These are phyloP conservation scores for Apis mellifera DNA, from an alignment of 1,140 invertebrate genomes.

Conservation along the genomic window Amel_HAv3.1 CM009946.2:3812001-3812500, in stretches of 20 bases:
- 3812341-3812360: conserved; percentile 69
- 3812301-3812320: conserved; percentile 80
- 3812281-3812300: conserved; percentile 77
- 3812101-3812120: conserved; percentile 59
- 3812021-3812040: conserved; percentile 72
- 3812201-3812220: background rate
- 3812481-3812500: conserved; percentile 45
- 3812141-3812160: too few relatives aligned
- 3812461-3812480: conserved; percentile 48
- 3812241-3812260: conserved; percentile 18
- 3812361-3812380: conserved; percentile 71
- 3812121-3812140: background rate
- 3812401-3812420: conserved; percentile 71
- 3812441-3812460: conserved; percentile 70
- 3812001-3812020: conserved; percentile 8
- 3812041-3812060: conserved; percentile 56
- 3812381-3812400: conserved; percentile 66
- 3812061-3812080: conserved; percentile 46
- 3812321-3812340: conserved; percentile 73
- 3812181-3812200: too few relatives aligned
- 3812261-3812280: conserved; percentile 29
- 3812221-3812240: conserved; percentile 15
- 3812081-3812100: conserved; percentile 65
- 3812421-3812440: conserved; percentile 78
- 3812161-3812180: background rate